phyloP scores from a whole-genome alignment of 2,797 vertebrate genomes.

The Margarornis squamiger region DNA sequence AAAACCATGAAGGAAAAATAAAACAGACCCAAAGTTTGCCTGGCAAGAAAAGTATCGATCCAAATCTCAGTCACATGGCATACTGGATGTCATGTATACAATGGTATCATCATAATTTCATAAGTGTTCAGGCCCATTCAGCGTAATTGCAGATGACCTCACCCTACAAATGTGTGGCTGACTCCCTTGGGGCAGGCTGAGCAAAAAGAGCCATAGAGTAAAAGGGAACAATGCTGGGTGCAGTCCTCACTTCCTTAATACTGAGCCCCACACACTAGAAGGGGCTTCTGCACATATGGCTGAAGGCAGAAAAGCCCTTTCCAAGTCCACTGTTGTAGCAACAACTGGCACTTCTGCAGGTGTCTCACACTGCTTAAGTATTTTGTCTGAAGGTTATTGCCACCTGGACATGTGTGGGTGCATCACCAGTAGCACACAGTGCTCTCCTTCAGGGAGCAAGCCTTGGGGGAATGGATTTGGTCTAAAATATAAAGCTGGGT shows the following conservation, averaged over 20 bases:
- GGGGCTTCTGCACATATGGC: neutral
- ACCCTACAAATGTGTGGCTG: neutral
- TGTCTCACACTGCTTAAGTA: neutral
- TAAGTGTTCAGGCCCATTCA: neutral
- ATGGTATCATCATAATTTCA: neutral
- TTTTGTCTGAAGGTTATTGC: neutral
- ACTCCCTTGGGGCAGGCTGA: neutral
- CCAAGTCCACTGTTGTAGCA: neutral
- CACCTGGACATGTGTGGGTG: neutral
- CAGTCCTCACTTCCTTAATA: neutral
- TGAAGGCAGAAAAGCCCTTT: neutral
- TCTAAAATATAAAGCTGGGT: neutral
- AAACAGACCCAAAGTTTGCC: neutral
- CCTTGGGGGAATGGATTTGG: neutral
- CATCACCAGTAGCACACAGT: accelerated
- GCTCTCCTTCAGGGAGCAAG: neutral
- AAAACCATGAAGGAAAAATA: neutral
- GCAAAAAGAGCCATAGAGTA: accelerated
- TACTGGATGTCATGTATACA: accelerated
- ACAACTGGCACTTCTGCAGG: neutral
- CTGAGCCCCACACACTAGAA: neutral
- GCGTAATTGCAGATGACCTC: neutral
- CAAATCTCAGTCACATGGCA: neutral
- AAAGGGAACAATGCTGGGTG: neutral
- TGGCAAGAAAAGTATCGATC: neutral